Evolutionary conservation across 2,113 vertebrate genomes (phyloP).

Genomic region (Prunella himalayana): DNA sequence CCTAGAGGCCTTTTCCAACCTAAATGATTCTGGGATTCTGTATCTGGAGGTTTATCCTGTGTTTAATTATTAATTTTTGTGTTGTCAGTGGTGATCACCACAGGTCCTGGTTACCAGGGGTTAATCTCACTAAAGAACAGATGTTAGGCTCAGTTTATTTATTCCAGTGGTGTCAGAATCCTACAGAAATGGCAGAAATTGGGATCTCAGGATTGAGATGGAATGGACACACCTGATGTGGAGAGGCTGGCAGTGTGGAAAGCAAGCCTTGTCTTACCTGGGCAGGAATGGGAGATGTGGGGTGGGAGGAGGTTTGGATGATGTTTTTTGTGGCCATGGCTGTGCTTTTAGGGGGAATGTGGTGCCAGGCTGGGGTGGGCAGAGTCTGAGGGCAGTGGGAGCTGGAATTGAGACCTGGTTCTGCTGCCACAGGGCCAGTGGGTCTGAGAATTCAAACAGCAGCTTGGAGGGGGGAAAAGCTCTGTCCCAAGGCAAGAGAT

Average conservation of each 20-base stretch:
- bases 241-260: neutral
- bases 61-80: neutral
- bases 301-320: neutral
- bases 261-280: neutral
- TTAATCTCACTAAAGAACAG: neutral
- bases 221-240: neutral
- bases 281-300: neutral
- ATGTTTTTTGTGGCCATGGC: rapidly evolving
- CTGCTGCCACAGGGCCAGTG: too few relatives aligned
- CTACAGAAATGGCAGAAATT: neutral
- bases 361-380: neutral
- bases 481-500: too few relatives aligned
- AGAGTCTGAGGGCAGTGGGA: neutral
- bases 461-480: neutral
- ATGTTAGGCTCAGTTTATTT: neutral
- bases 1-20: neutral
- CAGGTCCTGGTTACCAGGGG: neutral
- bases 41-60: neutral
- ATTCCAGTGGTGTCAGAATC: neutral
- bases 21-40: neutral
- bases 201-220: neutral
- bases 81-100: neutral
- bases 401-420: neutral
- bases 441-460: neutral
- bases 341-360: rapidly evolving